A percentile compares a stretch with the other conserved stretches of the same genome.
Conservation (phyloP, 2,888 invertebrate genomes). For the Alviniconcha strummeri region DNA sequence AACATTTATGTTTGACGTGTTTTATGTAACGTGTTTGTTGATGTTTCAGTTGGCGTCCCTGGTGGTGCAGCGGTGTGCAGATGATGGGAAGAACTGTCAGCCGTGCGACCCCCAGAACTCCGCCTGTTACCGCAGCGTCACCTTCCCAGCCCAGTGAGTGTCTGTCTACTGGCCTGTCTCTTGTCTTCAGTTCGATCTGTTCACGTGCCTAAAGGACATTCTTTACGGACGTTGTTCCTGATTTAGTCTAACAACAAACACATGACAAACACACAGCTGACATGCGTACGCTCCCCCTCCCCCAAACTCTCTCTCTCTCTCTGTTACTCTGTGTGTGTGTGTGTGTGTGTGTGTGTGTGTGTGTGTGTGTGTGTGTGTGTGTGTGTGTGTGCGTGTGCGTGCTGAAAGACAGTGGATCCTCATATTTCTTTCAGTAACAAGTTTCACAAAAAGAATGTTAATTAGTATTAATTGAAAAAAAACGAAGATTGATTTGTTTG, state of each 20-base stretch:
- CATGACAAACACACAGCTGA: too few relatives aligned
- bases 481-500: too few relatives aligned
- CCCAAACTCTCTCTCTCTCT: too few relatives aligned
- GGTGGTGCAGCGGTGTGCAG: slow-evolving; percentile 38
- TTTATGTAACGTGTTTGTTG: neutral
- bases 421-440: too few relatives aligned
- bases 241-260: neutral
- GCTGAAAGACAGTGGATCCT: neutral
- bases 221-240: neutral
- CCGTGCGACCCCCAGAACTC: slow-evolving; percentile 18
- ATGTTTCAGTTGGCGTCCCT: slow-evolving; percentile 36
- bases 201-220: neutral
- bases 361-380: neutral
- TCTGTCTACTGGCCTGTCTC: neutral
- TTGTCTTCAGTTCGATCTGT: neutral
- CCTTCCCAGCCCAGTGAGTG: slow-evolving; percentile 33
- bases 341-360: slow-evolving; percentile 10
- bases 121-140: slow-evolving; percentile 31
- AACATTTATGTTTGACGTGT: too few relatives aligned
- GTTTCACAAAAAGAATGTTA: too few relatives aligned
- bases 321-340: neutral
- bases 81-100: slow-evolving; percentile 28
- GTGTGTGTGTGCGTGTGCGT: neutral
- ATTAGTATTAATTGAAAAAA: too few relatives aligned
- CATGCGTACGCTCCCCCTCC: too few relatives aligned